Evolutionary conservation across 2,113 vertebrate genomes (phyloP), one percentile per base, ranked within the genome.

Genomic region (Coryphaenoides rupestris): DNA sequence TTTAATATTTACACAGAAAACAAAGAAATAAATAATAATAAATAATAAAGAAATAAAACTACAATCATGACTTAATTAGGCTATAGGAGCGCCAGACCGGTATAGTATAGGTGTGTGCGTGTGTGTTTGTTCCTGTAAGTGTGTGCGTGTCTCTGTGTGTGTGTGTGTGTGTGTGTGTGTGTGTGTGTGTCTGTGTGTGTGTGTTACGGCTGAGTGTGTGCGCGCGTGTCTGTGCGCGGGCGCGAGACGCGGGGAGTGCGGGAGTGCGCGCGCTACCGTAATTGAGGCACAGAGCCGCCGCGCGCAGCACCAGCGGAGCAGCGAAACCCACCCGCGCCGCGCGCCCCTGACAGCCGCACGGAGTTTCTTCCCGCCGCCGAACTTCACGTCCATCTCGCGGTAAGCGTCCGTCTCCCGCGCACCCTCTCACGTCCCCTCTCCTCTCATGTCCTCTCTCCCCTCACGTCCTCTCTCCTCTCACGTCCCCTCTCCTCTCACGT

Each of bases 261-360:
- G 6, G 33, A 40, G 33, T 12, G 33, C 5, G 88, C 83, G 82
- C 86, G 83, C 85, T 79, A 85, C 89, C 84, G 87, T 85, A 89
- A 84, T 85, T 40, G 9, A 86, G 82, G 87, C 92, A 89, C 84
- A 74, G 33, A 80, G 87, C 88, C 85, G 84, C 84, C 57, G 64
- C 79, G 86, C 84, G 84, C 86, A 85, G 84, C 86, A 85, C 84
- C 74, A 79, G 74, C 78, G 76, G 71, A 78, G 83, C 79, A 72
- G 78, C 79, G 77, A 81, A 85, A 72, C 10, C 55, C 56, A 73
- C 62, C 69, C 74, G 67, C 77, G 46, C 73, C n/a, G n/a, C n/a
- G n/a, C n/a, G n/a, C n/a, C n/a, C 65, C 70, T 79, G 45, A 54
- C n/a, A n/a, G n/a, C 67, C 53, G 79, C 78, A 75, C 71, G 77